These are phyloP conservation scores for Apotomis capreana DNA, from an alignment of 2,888 invertebrate species.

Conservation along the genomic window DNA sequence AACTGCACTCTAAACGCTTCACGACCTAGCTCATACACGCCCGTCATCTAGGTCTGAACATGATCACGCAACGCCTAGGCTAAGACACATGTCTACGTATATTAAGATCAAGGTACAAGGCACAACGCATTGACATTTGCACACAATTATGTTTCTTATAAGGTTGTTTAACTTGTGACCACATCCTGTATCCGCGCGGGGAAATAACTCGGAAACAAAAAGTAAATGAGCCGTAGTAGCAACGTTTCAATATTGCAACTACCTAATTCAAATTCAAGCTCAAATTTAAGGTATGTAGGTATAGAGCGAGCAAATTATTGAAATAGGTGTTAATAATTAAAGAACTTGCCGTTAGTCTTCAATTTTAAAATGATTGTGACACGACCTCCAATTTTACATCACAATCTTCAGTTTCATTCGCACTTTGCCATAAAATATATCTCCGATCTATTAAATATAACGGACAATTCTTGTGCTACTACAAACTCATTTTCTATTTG, in stretches of 20 bases:
- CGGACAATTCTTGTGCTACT: background rate
- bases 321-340: no score
- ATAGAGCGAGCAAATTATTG: background rate
- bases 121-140: slow-evolving; percentile 43
- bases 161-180: slow-evolving; percentile 11
- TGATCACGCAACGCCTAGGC: slow-evolving; percentile 34
- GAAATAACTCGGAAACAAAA: background rate
- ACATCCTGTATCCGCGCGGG: slow-evolving; percentile 13
- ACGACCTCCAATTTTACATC: no score
- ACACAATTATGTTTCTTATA: slow-evolving; percentile 46
- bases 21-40: slow-evolving; percentile 23
- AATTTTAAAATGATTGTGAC: no score
- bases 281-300: background rate
- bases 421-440: no score
- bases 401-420: no score
- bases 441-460: background rate
- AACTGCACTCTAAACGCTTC: slow-evolving; percentile 12
- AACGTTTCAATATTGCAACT: background rate
- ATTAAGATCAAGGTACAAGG: slow-evolving; percentile 54
- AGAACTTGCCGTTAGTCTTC: no score
- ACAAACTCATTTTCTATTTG: background rate
- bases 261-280: background rate
- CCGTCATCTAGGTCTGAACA: slow-evolving; percentile 17
- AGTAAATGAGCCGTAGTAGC: background rate
- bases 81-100: slow-evolving; percentile 46